Percentiles rank a stretch among this genome's conserved stretches.
Conservation (phyloP, 2,797 vertebrate genomes). For the Naso thynnoides region DNA sequence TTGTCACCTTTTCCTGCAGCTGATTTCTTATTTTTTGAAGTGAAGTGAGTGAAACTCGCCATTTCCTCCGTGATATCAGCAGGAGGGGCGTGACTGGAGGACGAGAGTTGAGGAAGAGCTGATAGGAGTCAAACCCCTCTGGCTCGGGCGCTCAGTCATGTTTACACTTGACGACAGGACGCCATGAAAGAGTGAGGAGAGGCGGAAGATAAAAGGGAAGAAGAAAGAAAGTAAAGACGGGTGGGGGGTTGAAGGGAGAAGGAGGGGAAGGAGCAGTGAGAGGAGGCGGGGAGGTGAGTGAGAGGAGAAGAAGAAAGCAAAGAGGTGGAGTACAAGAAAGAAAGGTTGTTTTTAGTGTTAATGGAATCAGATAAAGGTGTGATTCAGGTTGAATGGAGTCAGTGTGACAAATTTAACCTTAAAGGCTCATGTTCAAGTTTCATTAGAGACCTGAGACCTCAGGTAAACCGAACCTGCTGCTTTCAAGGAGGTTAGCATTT, state of each 20-base stretch:
- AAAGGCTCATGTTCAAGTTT: conserved; percentile 19
- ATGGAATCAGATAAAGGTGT: conserved; percentile 58
- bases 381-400: conserved; percentile 36
- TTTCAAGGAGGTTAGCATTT: neutral
- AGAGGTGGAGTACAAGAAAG: conserved; percentile 24
- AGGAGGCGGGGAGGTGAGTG: conserved; percentile 5
- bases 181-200: conserved; percentile 68
- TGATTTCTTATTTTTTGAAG: conserved; percentile 37
- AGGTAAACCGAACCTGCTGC: conserved; percentile 13
- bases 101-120: conserved; percentile 54
- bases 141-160: conserved; percentile 64
- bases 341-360: conserved; percentile 59
- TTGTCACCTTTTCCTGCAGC: conserved; percentile 43
- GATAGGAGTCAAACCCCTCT: conserved; percentile 68
- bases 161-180: conserved; percentile 76
- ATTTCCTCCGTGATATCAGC: conserved; percentile 51
- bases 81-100: conserved; percentile 65
- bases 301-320: conserved; percentile 37
- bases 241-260: conserved; percentile 29
- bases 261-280: conserved; percentile 9
- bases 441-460: neutral
- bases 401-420: conserved; percentile 30
- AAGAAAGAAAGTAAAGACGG: conserved; percentile 64
- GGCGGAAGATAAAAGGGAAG: conserved; percentile 70
- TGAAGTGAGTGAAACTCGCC: conserved; percentile 25